These are phyloP conservation scores for Enteromius thamalakanensis DNA, from an alignment of 2,797 vertebrate species.

Conservation along the genomic window DNA sequence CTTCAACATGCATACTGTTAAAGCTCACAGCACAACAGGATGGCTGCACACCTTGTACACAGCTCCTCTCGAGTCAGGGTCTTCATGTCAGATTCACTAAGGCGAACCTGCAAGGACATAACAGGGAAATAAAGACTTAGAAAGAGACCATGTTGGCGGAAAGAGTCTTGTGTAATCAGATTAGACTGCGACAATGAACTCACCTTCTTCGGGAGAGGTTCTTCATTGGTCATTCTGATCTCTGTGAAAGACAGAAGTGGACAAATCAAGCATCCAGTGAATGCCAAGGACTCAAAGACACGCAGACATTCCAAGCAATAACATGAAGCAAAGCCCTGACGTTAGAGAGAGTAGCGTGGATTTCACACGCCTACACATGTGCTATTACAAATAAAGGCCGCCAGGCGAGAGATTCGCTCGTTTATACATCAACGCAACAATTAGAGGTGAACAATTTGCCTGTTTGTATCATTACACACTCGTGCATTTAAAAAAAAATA, in stretches of 20 bases:
- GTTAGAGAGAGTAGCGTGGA: not conserved
- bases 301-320: not conserved
- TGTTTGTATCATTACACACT: not conserved
- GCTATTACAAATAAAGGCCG: slow-evolving; percentile 26
- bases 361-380: slow-evolving; percentile 36
- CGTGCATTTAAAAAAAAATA: not conserved
- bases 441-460: not conserved
- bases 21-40: not conserved
- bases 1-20: not conserved
- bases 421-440: not conserved
- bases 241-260: slow-evolving; percentile 64
- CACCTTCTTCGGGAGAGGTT: slow-evolving; percentile 99
- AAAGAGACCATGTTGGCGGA: not conserved
- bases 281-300: not conserved
- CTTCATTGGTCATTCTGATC: slow-evolving; percentile 98
- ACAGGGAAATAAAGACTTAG: slow-evolving; percentile 48
- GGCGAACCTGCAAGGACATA: slow-evolving; percentile 86
- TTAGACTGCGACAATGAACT: slow-evolving; percentile 52
- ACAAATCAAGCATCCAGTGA: slow-evolving; percentile 2
- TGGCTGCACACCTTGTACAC: slow-evolving; percentile 85
- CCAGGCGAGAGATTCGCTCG: not conserved
- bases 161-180: not conserved
- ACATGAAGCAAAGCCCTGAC: not conserved
- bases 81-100: slow-evolving; percentile 98
- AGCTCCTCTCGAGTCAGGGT: slow-evolving; percentile 95